These are phyloP conservation scores for Corythaeola cristata DNA, from an alignment of 2,113 vertebrate genomes.

Conservation along the genomic window DNA sequence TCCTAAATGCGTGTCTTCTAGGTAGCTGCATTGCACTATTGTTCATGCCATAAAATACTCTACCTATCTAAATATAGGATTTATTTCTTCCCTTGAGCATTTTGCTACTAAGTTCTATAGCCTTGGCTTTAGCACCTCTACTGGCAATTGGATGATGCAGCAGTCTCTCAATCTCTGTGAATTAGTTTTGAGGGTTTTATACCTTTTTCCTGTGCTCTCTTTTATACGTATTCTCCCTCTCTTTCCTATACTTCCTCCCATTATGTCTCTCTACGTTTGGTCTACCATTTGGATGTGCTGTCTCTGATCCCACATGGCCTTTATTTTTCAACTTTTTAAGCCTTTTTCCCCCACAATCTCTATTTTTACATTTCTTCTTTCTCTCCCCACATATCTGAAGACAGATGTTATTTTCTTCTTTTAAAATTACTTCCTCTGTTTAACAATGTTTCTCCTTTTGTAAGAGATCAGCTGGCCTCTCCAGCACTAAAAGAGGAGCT, in stretches of 20 bases:
- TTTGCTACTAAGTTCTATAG: not conserved
- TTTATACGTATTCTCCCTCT: not conserved
- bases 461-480: constrained; percentile 31
- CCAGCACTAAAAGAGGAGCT: constrained; percentile 15
- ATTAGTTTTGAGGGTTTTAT: not conserved
- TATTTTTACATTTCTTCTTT: constrained; percentile 11
- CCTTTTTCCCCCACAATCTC: not conserved
- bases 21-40: not conserved
- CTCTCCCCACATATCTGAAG: not conserved
- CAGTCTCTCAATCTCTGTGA: not conserved
- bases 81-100: not conserved
- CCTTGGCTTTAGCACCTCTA: not conserved
- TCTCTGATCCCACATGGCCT: not conserved
- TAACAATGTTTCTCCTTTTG: constrained; percentile 20
- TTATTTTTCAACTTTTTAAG: not conserved
- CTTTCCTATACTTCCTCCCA: not conserved
- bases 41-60: not conserved
- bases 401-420: constrained; percentile 48
- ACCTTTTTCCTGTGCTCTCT: not conserved
- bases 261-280: rapidly evolving
- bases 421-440: constrained; percentile 41
- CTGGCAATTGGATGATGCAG: not conserved
- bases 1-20: not conserved
- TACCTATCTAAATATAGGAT: not conserved
- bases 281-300: not conserved